phyloP scores from a whole-genome alignment of 2,888 invertebrate genomes.

The Cataglyphis rosenhaueri region DNA sequence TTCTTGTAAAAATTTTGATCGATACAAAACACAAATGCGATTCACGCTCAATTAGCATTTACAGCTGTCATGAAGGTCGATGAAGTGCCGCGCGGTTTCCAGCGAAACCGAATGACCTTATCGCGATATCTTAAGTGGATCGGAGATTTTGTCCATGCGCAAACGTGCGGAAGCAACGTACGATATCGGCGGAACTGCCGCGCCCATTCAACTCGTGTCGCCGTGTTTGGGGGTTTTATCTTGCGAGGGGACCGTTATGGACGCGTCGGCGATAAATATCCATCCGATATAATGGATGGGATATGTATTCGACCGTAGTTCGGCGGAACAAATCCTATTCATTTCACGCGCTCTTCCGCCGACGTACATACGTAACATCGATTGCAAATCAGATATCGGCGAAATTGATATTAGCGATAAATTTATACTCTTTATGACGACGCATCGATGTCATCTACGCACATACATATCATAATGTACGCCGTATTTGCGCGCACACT shows the following conservation, averaged over 20 bases:
- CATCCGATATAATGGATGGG: constrained; percentile 72
- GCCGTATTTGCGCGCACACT: constrained; percentile 30
- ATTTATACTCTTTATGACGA: constrained; percentile 53
- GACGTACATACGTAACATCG: constrained; percentile 34
- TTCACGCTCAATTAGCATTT: constrained; percentile 45
- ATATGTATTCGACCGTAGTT: constrained; percentile 56
- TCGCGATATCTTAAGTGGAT: constrained; percentile 65
- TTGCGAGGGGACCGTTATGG: constrained; percentile 63
- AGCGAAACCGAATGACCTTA: constrained; percentile 67
- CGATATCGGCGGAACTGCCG: constrained; percentile 65
- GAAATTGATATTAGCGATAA: constrained; percentile 69
- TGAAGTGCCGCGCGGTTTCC: constrained; percentile 52
- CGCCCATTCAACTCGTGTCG: constrained; percentile 55
- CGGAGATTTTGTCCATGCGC: constrained; percentile 57
- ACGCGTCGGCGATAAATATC: constrained; percentile 72
- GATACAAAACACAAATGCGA: neutral
- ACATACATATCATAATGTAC: constrained; percentile 44
- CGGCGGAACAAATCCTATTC: constrained; percentile 69
- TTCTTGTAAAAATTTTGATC: constrained; percentile 12
- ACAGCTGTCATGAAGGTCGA: constrained; percentile 44
- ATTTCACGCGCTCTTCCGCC: constrained; percentile 56
- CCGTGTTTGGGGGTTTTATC: constrained; percentile 68
- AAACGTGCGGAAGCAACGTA: constrained; percentile 68
- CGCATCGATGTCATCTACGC: neutral
- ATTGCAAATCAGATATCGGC: constrained; percentile 59